Evolutionary conservation across 2,113 vertebrate species (phyloP).

Genomic region (Eidolon helvum): DNA sequence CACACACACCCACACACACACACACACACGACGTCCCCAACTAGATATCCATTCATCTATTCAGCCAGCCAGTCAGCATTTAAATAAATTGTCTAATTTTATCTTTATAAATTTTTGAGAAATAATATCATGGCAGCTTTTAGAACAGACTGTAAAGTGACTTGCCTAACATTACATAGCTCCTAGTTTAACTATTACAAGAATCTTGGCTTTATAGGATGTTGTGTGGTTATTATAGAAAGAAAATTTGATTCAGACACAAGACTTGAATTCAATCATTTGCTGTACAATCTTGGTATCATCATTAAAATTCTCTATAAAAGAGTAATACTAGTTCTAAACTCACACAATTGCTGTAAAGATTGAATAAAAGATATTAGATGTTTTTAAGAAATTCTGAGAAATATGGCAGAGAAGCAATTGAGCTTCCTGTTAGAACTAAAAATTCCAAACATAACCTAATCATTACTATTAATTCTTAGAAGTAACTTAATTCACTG

Average conservation of each 20-base stretch:
- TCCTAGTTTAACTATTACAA: neutral
- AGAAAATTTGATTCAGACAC: neutral
- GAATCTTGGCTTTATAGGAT: neutral
- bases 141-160: neutral
- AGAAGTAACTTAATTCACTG: neutral
- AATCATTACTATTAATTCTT: neutral
- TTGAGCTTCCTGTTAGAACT: neutral
- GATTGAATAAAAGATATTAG: neutral
- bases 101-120: neutral
- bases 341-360: neutral
- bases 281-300: neutral
- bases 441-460: neutral
- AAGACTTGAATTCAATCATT: neutral
- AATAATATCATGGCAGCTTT: constrained; percentile 24
- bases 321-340: neutral
- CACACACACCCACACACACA: neutral
- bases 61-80: neutral
- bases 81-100: neutral
- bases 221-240: neutral
- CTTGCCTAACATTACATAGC: neutral
- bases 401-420: neutral
- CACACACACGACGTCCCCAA: neutral
- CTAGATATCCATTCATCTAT: neutral
- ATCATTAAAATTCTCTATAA: neutral
- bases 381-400: neutral